Evolutionary conservation across 1,140 invertebrate genomes (phyloP), one percentile per base, ranked within the genome.

Genomic region (Bombus breviceps): DNA sequence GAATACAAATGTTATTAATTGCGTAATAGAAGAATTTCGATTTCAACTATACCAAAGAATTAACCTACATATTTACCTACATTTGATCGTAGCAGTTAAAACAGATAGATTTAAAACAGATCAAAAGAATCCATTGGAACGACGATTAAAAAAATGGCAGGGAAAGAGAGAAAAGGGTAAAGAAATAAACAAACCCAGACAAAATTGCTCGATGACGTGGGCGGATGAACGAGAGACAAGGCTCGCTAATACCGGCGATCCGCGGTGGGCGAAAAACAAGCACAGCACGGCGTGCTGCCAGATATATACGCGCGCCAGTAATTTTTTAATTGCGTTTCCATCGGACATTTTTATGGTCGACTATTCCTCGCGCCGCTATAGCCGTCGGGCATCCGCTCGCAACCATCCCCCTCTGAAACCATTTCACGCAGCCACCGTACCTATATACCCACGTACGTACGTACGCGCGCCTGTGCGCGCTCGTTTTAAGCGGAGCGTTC

Each of bases 291-390:
- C 78, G 78, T 72, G 62, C 71, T 12, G 25, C 57, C 57, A 80
- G 64, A 81, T 84, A 83, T 90, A 90, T 83, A 90, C 86, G 86
- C 73, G 89, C 59, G 83, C 83, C 66, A 90, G 89, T 90, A 90
- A 90, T 90, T 90, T 90, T 90, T 90, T 90, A 90, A 90, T 90
- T 90, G 89, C 89, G 81, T 90, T 90, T 88, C 86, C 86, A 90
- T 90, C 89, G 89, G 89, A 90, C 89, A 90, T 90, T 90, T 90
- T 90, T 90, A 90, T 90, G 89, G 89, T 84, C 71, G 86, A 87
- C 89, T 90, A 90, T 91, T 82, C 75, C 82, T 86, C 59, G 79
- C 62, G 83, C 39, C 34, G 37, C 59, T 59, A 75, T 86, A 59
- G 57, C 37, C 47, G 47, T 13, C 80, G 80, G 75, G 41, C 83